phyloP scores from a whole-genome alignment of 2,888 invertebrate genomes.

The Uropetala carovei region DNA sequence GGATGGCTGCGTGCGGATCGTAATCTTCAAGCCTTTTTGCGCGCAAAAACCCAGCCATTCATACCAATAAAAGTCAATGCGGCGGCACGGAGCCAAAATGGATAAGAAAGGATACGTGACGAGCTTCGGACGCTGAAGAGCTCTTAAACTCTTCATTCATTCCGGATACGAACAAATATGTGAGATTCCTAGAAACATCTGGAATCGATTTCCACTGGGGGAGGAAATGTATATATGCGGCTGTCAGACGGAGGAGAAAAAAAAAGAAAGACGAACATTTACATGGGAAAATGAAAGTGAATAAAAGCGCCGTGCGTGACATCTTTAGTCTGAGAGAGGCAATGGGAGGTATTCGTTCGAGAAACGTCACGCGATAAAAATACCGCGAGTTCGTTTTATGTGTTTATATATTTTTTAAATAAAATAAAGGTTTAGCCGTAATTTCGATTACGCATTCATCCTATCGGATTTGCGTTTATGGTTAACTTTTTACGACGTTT shows the following conservation, averaged over 20 bases:
- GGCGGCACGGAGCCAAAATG: slow-evolving; percentile 1
- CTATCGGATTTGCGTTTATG: background rate
- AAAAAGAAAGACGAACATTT: slow-evolving; percentile 4
- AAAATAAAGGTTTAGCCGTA: background rate
- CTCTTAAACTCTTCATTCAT: slow-evolving; percentile 28
- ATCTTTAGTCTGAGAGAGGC: background rate
- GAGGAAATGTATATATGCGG: slow-evolving; percentile 11
- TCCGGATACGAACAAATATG: slow-evolving; percentile 32
- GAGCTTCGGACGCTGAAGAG: slow-evolving; percentile 19
- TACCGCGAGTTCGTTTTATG: background rate
- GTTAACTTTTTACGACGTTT: background rate
- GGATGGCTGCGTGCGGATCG: background rate
- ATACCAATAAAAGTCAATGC: slow-evolving; percentile 32
- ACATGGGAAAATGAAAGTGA: background rate
- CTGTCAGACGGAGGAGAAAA: background rate
- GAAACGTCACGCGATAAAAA: background rate
- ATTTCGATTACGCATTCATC: background rate
- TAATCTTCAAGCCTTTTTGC: slow-evolving; percentile 7
- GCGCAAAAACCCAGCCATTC: slow-evolving; percentile 15
- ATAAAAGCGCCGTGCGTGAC: background rate
- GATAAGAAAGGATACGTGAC: slow-evolving; percentile 15
- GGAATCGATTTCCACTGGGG: background rate
- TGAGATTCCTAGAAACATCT: slow-evolving; percentile 32
- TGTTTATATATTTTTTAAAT: too few relatives aligned
- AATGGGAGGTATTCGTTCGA: background rate